Conservation (phyloP, 2,888 invertebrate genomes). For the Lasioglossum oenotherae region DNA sequence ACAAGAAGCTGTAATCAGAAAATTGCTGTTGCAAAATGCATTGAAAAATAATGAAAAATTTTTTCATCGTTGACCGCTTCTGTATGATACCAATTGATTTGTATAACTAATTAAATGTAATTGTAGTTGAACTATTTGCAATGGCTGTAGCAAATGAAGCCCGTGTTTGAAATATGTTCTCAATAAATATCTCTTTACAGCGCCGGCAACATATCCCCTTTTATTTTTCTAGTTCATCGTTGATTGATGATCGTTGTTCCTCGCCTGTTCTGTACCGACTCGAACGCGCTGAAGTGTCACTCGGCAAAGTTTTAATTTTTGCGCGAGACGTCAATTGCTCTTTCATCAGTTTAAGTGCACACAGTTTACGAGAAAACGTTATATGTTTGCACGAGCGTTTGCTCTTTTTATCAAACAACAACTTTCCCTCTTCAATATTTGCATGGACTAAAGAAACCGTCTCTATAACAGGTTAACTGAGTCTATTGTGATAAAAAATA, state of each 20-base stretch:
- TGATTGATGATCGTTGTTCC: background rate
- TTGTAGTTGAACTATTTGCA: background rate
- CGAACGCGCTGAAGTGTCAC: background rate
- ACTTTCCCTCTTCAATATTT: background rate
- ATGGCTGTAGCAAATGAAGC: background rate
- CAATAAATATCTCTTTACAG: background rate
- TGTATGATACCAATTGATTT: background rate
- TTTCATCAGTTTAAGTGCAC: conserved; percentile 4
- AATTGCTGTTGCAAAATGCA: no score
- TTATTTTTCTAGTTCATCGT: background rate
- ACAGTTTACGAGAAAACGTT: background rate
- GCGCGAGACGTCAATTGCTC: background rate
- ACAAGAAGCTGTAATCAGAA: no score
- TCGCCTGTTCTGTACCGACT: background rate
- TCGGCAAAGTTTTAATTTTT: conserved; percentile 1
- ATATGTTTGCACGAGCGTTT: background rate
- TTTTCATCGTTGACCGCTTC: background rate
- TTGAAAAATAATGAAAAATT: no score
- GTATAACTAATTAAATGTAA: background rate
- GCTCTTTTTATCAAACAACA: background rate
- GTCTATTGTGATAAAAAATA: no score
- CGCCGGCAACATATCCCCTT: background rate
- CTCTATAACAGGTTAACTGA: no score
- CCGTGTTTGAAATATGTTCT: background rate
- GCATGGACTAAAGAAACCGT: background rate